A percentile compares a stretch with the other conserved stretches of the same genome.
Evolutionary conservation across 2,888 invertebrate genomes (phyloP).

Genomic region (Pristionchus entomophagus): DNA sequence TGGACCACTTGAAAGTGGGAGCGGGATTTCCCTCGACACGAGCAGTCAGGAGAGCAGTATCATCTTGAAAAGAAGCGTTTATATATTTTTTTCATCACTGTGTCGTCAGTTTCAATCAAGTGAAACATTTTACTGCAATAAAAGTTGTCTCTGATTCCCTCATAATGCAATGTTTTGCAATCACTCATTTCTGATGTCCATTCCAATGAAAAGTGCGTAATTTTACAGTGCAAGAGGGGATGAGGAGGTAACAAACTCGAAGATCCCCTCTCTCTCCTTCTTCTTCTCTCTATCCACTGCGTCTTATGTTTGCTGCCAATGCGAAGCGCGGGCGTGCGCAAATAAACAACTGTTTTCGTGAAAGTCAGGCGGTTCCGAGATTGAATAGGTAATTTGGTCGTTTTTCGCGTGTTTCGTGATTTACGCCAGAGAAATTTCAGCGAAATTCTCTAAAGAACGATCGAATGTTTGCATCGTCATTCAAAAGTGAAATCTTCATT

Average conservation of each 20-base stretch:
- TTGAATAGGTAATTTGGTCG: too few species aligned
- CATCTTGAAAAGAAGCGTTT: conserved; percentile 81
- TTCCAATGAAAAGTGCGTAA: neutral
- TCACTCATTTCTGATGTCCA: neutral
- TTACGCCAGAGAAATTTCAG: too few species aligned
- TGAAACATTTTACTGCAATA: too few species aligned
- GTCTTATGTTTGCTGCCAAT: neutral
- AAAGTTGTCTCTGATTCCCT: neutral
- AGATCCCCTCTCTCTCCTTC: neutral
- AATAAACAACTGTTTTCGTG: conserved; percentile 16
- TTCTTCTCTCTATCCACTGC: neutral
- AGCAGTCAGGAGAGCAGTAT: conserved; percentile 92
- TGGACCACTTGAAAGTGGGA: conserved; percentile 84
- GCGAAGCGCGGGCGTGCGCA: conserved; percentile 1
- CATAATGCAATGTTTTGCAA: neutral
- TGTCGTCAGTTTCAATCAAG: neutral
- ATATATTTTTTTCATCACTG: neutral
- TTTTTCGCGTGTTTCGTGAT: too few species aligned
- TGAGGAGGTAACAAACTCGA: neutral
- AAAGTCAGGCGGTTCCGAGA: neutral
- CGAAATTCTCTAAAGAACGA: too few species aligned
- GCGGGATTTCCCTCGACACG: conserved; percentile 94
- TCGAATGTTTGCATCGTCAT: too few species aligned
- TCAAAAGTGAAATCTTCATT: too few species aligned
- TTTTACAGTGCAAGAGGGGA: neutral